These are phyloP conservation scores for Enteromius argenteus DNA, from an alignment of 2,797 vertebrate genomes.

Conservation along the genomic window DNA sequence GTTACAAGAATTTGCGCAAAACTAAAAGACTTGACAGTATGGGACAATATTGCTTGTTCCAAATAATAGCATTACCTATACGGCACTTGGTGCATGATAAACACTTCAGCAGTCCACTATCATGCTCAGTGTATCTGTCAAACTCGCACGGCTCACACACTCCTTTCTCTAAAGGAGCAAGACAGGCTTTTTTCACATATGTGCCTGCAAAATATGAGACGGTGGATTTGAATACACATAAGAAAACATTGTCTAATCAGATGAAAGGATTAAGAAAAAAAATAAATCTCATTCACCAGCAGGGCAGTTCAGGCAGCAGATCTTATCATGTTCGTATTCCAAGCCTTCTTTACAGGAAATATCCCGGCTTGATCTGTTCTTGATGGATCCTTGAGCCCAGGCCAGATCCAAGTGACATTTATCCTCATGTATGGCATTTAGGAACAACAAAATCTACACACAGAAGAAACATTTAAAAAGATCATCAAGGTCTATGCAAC, in stretches of 20 bases:
- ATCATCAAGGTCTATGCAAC: neutral
- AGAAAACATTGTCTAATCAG: neutral
- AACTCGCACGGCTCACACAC: conserved; percentile 68
- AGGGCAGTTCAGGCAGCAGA: conserved; percentile 77
- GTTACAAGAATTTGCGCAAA: neutral
- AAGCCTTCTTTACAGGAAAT: conserved; percentile 48
- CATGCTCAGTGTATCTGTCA: conserved; percentile 66
- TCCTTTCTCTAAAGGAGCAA: neutral
- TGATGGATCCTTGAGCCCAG: neutral
- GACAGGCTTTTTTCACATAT: conserved; percentile 64
- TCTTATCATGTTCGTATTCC: conserved; percentile 56
- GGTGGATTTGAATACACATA: neutral
- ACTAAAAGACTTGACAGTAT: neutral
- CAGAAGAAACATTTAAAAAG: neutral
- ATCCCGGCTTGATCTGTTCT: conserved; percentile 24
- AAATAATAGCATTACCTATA: conserved; percentile 66
- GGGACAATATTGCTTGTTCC: neutral
- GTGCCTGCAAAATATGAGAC: conserved; percentile 66
- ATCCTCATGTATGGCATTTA: neutral
- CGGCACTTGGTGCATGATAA: conserved; percentile 72
- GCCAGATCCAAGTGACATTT: neutral
- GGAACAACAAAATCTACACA: conserved; percentile 61
- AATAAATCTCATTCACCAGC: conserved; percentile 69
- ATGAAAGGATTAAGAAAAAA: neutral
- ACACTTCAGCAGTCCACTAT: conserved; percentile 64